These are phyloP conservation scores for Napeogenes sylphis DNA, from an alignment of 2,888 invertebrate species.

Conservation along the genomic window DNA sequence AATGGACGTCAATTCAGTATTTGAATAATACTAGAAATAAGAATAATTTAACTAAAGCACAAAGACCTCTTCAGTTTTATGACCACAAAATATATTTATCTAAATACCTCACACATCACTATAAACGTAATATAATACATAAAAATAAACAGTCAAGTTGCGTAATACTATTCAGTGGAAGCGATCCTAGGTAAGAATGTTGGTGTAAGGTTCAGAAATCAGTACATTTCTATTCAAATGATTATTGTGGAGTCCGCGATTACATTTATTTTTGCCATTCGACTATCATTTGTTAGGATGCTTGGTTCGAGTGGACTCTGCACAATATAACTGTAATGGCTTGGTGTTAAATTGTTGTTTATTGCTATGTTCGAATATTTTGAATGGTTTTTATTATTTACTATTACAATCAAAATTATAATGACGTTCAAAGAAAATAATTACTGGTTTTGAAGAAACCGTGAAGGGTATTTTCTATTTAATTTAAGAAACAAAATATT, in stretches of 20 bases:
- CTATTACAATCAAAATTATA: not conserved
- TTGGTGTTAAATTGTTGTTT: conserved; percentile 27
- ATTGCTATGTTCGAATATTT: conserved; percentile 13
- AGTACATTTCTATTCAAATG: conserved; percentile 75
- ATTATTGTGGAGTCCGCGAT: conserved; percentile 69
- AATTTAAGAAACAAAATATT: too few species aligned
- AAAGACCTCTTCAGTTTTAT: conserved; percentile 4
- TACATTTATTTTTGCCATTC: conserved; percentile 68
- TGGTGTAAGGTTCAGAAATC: conserved; percentile 47
- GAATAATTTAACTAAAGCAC: not conserved
- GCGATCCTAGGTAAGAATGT: conserved; percentile 18
- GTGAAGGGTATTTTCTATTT: too few species aligned
- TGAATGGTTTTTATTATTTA: not conserved
- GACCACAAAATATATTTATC: conserved; percentile 6
- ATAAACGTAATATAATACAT: conserved; percentile 8
- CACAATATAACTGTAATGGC: conserved; percentile 37
- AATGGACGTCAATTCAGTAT: not conserved
- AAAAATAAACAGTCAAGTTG: conserved; percentile 7
- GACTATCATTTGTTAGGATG: conserved; percentile 40
- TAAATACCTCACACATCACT: conserved; percentile 4
- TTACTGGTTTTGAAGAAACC: too few species aligned
- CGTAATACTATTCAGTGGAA: conserved; percentile 12
- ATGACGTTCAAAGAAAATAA: too few species aligned
- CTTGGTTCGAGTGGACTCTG: conserved; percentile 42
- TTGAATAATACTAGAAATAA: not conserved